phyloP scores from a whole-genome alignment of 2,888 invertebrate species.

The Crepidodera aurea region DNA sequence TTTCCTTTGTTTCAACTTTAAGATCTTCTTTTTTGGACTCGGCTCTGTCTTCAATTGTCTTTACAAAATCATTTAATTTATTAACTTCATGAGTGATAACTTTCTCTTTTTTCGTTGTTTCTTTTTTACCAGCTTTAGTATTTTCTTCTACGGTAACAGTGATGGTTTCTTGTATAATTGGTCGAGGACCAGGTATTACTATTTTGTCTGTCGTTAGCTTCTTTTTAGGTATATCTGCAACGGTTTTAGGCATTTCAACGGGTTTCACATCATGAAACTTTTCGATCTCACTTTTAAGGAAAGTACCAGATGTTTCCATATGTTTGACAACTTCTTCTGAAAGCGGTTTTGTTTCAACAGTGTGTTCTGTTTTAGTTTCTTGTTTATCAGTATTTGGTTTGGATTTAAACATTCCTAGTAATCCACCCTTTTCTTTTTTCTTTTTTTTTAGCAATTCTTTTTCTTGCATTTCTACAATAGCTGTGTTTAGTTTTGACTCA shows the following conservation, averaged over 20 bases:
- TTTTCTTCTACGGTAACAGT: not conserved
- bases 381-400: not conserved
- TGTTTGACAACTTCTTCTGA: slow-evolving; percentile 26
- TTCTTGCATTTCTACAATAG: not conserved
- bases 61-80: not conserved
- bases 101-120: not conserved
- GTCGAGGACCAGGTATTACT: slow-evolving; percentile 6
- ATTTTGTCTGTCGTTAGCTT: slow-evolving; percentile 27
- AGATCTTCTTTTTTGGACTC: not conserved
- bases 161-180: slow-evolving; percentile 2
- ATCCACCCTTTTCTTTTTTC: slow-evolving; percentile 29
- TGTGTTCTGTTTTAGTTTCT: slow-evolving; percentile 6
- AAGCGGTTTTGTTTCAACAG: not conserved
- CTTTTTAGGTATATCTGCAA: slow-evolving; percentile 7
- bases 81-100: not conserved
- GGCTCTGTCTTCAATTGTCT: not conserved
- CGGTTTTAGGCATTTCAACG: not conserved
- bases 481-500: slow-evolving; percentile 28
- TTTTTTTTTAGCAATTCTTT: slow-evolving; percentile 16
- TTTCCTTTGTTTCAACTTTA: not conserved
- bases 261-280: slow-evolving; percentile 42
- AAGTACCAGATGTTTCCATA: slow-evolving; percentile 34
- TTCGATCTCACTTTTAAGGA: slow-evolving; percentile 36
- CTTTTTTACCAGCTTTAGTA: not conserved
- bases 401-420: slow-evolving; percentile 46